phyloP scores from a whole-genome alignment of 2,113 vertebrate genomes.

The Hippopotamus amphibius region DNA sequence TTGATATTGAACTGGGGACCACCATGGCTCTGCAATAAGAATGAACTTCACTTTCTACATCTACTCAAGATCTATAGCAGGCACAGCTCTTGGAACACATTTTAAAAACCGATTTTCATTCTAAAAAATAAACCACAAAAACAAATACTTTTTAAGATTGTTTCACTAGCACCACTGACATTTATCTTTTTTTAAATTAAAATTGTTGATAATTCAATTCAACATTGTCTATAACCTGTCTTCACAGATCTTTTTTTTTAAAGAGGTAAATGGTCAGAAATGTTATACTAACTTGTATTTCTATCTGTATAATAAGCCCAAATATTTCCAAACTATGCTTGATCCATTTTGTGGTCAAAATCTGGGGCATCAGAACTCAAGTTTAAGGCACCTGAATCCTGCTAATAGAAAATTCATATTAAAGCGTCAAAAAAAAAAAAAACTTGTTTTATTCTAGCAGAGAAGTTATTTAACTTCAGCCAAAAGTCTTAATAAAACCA shows the following conservation, averaged over 20 bases:
- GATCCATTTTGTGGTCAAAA: neutral
- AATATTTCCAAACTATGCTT: neutral
- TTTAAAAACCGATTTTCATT: neutral
- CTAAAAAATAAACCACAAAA: neutral
- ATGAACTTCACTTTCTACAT: neutral
- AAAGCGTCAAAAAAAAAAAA: neutral
- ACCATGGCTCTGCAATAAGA: neutral
- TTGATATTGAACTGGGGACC: neutral
- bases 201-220: neutral
- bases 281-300: neutral
- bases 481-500: slow-evolving; percentile 51
- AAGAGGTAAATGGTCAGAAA: neutral
- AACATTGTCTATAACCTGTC: neutral
- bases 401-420: neutral
- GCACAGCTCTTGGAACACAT: neutral
- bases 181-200: neutral
- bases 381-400: neutral
- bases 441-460: neutral
- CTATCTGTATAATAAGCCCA: neutral
- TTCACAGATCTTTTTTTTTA: neutral
- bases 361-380: neutral
- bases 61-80: neutral
- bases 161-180: neutral
- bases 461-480: slow-evolving; percentile 16
- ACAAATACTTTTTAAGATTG: neutral